Evolutionary conservation across 2,888 invertebrate genomes (phyloP).

Genomic region (Ceramica pisi): DNA sequence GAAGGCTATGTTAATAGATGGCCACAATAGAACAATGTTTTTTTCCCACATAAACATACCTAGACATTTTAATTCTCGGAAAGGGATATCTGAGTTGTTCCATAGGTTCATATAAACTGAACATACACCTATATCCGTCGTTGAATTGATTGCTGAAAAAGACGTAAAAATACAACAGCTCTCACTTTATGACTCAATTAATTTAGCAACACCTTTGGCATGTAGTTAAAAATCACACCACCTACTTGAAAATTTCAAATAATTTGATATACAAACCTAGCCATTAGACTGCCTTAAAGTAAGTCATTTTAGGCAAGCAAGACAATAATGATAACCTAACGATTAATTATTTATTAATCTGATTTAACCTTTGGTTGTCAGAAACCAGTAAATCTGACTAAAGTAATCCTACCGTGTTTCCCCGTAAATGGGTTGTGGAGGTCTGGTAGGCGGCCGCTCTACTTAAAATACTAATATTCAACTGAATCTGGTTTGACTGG

Average conservation of each 20-base stretch:
- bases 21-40: conserved; percentile 88
- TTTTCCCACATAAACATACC: conserved; percentile 81
- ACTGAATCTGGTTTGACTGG: no score
- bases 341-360: neutral
- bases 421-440: no score
- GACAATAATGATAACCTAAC: neutral
- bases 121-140: conserved; percentile 20
- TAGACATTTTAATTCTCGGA: conserved; percentile 82
- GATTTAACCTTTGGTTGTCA: no score
- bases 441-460: no score
- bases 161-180: conserved; percentile 24
- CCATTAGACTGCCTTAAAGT: neutral
- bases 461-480: no score
- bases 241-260: neutral
- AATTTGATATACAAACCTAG: neutral
- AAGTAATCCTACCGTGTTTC: no score
- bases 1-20: conserved; percentile 83
- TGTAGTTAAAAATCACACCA: neutral
- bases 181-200: conserved; percentile 35
- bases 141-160: conserved; percentile 31
- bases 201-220: conserved; percentile 27
- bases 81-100: conserved; percentile 64
- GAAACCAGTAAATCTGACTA: no score
- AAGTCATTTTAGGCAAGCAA: neutral
- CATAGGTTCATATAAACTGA: conserved; percentile 49